A percentile compares a stretch with the other conserved stretches of the same genome.
Conservation (phyloP, 2,113 vertebrate species). For the Aspidoscelis tigris region DNA sequence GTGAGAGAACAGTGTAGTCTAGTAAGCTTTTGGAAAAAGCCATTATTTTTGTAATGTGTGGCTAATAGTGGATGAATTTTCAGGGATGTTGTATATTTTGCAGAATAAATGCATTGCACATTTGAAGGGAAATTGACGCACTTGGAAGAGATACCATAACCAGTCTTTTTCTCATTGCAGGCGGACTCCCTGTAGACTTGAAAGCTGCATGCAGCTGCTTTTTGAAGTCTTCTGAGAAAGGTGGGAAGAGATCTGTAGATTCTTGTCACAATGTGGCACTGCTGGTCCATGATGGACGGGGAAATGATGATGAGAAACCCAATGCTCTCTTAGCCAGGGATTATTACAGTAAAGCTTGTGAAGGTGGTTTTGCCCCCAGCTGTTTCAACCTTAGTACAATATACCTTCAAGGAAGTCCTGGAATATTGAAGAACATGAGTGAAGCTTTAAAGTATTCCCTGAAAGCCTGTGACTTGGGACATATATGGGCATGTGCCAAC, state of each 20-base stretch:
- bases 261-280: constrained; percentile 90
- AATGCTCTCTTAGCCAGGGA: constrained; percentile 77
- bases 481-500: constrained; percentile 93
- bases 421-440: constrained; percentile 84
- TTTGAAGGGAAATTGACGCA: not conserved
- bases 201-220: constrained; percentile 89
- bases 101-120: not conserved
- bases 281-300: constrained; percentile 84
- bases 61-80: not conserved
- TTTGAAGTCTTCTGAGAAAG: constrained; percentile 82
- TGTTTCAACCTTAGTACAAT: constrained; percentile 92
- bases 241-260: constrained; percentile 87
- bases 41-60: not conserved
- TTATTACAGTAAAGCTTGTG: constrained; percentile 90
- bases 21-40: not conserved
- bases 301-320: constrained; percentile 71
- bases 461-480: constrained; percentile 91
- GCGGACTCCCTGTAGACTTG: constrained; percentile 84
- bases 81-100: not conserved
- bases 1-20: not conserved
- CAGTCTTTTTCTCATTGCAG: constrained; percentile 65
- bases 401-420: constrained; percentile 85
- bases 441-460: constrained; percentile 84
- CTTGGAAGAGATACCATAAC: not conserved
- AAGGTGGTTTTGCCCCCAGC: constrained; percentile 83